Conservation (phyloP, 2,888 invertebrate genomes). For the Thalpophila matura region DNA sequence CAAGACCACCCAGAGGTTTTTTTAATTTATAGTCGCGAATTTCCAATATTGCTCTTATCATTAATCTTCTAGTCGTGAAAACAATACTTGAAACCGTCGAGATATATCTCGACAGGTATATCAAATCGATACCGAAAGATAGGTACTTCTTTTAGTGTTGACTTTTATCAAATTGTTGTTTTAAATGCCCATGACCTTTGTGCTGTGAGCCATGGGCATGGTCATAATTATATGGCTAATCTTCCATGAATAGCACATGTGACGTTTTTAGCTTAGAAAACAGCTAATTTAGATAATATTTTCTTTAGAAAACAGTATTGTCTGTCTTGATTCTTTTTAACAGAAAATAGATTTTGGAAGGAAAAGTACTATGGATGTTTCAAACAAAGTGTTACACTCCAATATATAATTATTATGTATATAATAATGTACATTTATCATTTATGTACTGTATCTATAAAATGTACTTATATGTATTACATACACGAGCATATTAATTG, state of each 20-base stretch:
- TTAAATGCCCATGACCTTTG: neutral
- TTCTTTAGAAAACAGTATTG: constrained; percentile 4
- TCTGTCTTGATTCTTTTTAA: neutral
- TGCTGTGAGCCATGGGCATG: too few species aligned
- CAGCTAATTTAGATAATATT: too few species aligned
- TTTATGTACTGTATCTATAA: constrained; percentile 23
- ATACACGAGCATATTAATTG: too few species aligned
- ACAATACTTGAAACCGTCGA: constrained; percentile 41
- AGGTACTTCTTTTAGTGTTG: too few species aligned
- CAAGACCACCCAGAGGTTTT: constrained; percentile 16
- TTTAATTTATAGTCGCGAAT: constrained; percentile 13
- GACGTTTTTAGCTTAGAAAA: too few species aligned
- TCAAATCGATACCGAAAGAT: too few species aligned
- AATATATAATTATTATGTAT: constrained; percentile 52
- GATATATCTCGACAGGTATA: constrained; percentile 19
- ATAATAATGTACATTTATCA: constrained; percentile 44
- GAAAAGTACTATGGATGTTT: constrained; percentile 15
- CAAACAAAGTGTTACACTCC: constrained; percentile 44
- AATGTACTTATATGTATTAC: constrained; percentile 55
- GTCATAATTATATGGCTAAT: neutral
- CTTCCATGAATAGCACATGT: too few species aligned
- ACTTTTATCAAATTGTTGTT: constrained; percentile 6
- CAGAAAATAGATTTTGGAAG: neutral
- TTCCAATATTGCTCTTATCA: constrained; percentile 7
- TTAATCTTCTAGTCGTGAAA: constrained; percentile 1